Evolutionary conservation across 2,888 invertebrate species (phyloP).

Genomic region (Pocota personata): DNA sequence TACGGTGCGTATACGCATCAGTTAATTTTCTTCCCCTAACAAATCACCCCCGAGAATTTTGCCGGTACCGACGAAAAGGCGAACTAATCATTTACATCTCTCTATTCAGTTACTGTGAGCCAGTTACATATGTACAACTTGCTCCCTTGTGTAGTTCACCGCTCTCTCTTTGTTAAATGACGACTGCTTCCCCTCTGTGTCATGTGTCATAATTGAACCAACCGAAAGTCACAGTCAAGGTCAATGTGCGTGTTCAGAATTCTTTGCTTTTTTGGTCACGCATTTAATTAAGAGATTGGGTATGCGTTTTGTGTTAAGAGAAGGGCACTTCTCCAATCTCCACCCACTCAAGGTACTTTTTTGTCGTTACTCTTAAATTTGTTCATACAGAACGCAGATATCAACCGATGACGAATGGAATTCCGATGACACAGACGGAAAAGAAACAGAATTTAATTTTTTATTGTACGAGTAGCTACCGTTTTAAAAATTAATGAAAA

Average conservation of each 20-base stretch:
- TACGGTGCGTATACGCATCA: conserved; percentile 5
- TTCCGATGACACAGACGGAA: conserved; percentile 12
- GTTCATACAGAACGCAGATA: not conserved
- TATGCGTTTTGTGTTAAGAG: conserved; percentile 7
- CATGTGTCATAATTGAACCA: conserved; percentile 19
- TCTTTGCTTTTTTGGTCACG: conserved; percentile 7
- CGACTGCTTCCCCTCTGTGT: not conserved
- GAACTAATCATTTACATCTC: conserved; percentile 9
- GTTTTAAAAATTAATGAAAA: not conserved
- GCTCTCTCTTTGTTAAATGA: not conserved
- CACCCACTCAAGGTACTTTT: conserved; percentile 1
- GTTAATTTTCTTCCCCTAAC: not conserved
- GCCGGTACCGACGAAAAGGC: not conserved
- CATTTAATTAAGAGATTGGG: conserved; percentile 12
- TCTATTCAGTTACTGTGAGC: not conserved
- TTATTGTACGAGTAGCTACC: not conserved
- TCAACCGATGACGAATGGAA: conserved; percentile 8
- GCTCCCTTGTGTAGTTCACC: not conserved
- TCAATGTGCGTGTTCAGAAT: conserved; percentile 48
- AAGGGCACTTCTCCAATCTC: no score
- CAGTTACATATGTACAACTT: not conserved
- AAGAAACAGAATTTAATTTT: not conserved
- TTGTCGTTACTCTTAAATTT: conserved; percentile 25
- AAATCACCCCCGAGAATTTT: not conserved
- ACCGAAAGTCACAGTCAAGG: conserved; percentile 58